phyloP scores from a whole-genome alignment of 2,113 vertebrate species.

The Rhineura floridana region DNA sequence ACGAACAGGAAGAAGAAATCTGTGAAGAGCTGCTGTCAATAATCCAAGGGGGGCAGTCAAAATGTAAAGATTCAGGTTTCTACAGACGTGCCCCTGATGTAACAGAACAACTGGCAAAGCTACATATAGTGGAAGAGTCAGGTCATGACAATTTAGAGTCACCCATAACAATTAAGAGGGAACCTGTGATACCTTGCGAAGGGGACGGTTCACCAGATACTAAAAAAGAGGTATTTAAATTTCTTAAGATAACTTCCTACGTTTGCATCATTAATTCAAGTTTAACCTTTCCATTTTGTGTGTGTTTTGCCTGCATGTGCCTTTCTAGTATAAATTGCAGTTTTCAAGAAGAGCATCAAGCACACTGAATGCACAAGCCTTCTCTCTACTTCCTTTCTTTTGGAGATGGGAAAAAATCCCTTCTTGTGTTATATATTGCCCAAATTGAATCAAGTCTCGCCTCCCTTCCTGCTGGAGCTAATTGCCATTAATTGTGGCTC shows the following conservation, averaged over 20 bases:
- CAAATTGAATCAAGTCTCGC: not conserved
- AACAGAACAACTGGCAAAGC: conserved; percentile 69
- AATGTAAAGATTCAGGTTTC: conserved; percentile 58
- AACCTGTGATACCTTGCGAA: conserved; percentile 67
- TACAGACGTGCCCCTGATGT: conserved; percentile 38
- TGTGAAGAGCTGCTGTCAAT: conserved; percentile 64
- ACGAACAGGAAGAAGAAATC: conserved; percentile 70
- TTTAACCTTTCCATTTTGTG: conserved; percentile 24
- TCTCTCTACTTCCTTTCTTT: not conserved
- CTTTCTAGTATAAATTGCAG: not conserved
- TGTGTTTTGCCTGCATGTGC: conserved; percentile 9
- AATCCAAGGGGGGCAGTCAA: conserved; percentile 55
- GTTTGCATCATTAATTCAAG: conserved; percentile 23
- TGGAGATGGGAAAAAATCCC: not conserved
- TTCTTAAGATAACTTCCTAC: conserved; percentile 43
- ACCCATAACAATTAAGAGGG: conserved; percentile 57
- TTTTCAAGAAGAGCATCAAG: not conserved
- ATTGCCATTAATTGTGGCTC: not conserved
- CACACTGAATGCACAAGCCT: not conserved
- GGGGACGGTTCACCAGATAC: conserved; percentile 59
- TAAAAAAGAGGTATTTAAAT: conserved; percentile 82
- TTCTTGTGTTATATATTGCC: rapidly evolving
- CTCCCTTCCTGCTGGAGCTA: conserved; percentile 12
- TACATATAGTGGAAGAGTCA: conserved; percentile 86
- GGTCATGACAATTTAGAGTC: conserved; percentile 41